These are phyloP conservation scores for Malthinus seriepunctatus DNA, from an alignment of 2,888 invertebrate species.

Conservation along the genomic window DNA sequence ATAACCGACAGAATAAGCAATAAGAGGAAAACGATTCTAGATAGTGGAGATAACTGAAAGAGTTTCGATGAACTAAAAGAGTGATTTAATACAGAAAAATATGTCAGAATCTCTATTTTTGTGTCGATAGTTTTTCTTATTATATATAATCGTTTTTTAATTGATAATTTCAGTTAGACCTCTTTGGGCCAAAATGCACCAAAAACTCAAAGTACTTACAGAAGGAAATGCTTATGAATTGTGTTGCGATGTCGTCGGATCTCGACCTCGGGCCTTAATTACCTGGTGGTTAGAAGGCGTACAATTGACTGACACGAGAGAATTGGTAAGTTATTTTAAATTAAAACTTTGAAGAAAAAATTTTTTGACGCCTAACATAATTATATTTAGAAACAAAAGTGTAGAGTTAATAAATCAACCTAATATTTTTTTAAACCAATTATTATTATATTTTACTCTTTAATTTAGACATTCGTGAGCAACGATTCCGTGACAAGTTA, in stretches of 20 bases:
- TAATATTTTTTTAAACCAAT: background rate
- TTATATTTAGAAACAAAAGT: too few species aligned
- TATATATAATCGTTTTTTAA: background rate
- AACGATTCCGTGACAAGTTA: constrained; percentile 16
- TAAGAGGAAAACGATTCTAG: constrained; percentile 42
- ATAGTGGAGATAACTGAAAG: constrained; percentile 29
- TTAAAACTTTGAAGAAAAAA: background rate
- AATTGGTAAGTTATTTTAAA: constrained; percentile 14
- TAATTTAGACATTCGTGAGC: constrained; percentile 3
- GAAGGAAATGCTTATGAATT: constrained; percentile 22
- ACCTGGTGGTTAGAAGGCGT: constrained; percentile 20
- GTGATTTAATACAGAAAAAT: constrained; percentile 20
- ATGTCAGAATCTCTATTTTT: constrained; percentile 8
- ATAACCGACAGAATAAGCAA: constrained; percentile 49
- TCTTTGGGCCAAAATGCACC: constrained; percentile 19
- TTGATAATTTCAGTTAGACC: constrained; percentile 17
- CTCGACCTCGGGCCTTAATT: constrained; percentile 22
- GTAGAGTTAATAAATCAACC: too few species aligned
- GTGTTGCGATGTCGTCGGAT: constrained; percentile 22
- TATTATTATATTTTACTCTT: background rate
- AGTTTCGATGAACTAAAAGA: constrained; percentile 28
- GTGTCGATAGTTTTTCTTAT: background rate
- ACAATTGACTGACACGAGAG: constrained; percentile 12
- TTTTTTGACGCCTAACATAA: background rate
- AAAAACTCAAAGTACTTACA: constrained; percentile 13